Evolutionary conservation across 2,888 invertebrate species (phyloP).

Genomic region (Trichopoda pennipes): DNA sequence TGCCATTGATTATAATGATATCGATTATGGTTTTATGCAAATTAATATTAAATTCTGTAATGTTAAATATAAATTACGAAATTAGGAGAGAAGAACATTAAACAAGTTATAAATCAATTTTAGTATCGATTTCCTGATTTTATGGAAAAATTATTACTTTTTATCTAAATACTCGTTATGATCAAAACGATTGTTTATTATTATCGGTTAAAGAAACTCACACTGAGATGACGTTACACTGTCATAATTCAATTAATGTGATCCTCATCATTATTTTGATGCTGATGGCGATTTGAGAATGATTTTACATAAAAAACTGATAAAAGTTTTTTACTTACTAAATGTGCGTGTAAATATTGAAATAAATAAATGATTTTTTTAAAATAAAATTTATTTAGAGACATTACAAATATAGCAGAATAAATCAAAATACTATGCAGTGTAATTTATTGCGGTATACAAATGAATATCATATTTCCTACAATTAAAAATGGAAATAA

Average conservation of each 20-base stretch:
- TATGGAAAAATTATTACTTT: constrained; percentile 19
- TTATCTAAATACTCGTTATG: not conserved
- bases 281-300: not conserved
- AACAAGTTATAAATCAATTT: constrained; percentile 50
- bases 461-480: not conserved
- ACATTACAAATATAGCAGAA: too few species aligned
- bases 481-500: not conserved
- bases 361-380: constrained; percentile 3
- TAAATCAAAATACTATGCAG: too few species aligned
- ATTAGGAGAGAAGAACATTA: constrained; percentile 8
- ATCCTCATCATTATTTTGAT: constrained; percentile 10
- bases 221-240: constrained; percentile 42
- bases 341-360: constrained; percentile 30
- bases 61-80: constrained; percentile 8
- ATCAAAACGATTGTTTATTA: constrained; percentile 32
- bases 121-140: constrained; percentile 59
- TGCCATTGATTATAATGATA: not conserved
- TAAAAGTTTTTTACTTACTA: constrained; percentile 5
- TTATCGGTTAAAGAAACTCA: constrained; percentile 7
- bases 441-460: not conserved
- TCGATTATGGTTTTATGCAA: not conserved
- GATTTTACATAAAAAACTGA: not conserved
- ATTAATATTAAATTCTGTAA: not conserved
- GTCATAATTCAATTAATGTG: constrained; percentile 41
- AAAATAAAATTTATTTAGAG: not conserved